These are phyloP conservation scores for Tychaedon coryphoeus DNA, from an alignment of 2,113 vertebrate genomes.

Conservation along the genomic window DNA sequence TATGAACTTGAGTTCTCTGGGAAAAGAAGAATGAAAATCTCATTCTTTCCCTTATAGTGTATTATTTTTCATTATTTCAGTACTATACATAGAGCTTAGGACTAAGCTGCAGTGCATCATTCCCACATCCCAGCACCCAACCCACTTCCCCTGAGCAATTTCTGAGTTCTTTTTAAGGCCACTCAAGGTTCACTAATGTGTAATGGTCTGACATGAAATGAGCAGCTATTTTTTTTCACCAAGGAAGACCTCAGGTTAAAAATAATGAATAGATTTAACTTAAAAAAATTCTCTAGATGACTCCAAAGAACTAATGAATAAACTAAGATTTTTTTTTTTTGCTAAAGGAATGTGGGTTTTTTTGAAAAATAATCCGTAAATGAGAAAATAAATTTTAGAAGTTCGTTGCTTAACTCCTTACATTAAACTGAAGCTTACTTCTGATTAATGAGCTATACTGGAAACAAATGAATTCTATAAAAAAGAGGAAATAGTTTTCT, in stretches of 20 bases:
- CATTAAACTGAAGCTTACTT: neutral
- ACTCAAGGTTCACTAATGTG: neutral
- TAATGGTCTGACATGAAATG: neutral
- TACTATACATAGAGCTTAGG: neutral
- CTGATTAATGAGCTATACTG: neutral
- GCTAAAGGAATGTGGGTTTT: neutral
- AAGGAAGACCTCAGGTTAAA: neutral
- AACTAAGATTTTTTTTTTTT: neutral
- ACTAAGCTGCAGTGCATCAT: neutral
- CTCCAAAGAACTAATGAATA: neutral
- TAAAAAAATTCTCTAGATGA: rapidly evolving
- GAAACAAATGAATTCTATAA: neutral
- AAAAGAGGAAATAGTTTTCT: neutral
- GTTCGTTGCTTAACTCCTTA: neutral
- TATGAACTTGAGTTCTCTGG: neutral
- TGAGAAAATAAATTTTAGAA: neutral
- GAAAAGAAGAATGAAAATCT: neutral
- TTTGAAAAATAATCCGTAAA: neutral
- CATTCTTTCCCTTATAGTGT: neutral
- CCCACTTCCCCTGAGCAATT: neutral
- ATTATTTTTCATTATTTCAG: neutral
- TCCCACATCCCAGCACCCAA: neutral
- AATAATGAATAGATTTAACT: neutral
- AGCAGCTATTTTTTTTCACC: neutral
- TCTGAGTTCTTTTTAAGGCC: neutral